Conservation (phyloP, 2,113 vertebrate species). For the Sylvilagus bachmani region DNA sequence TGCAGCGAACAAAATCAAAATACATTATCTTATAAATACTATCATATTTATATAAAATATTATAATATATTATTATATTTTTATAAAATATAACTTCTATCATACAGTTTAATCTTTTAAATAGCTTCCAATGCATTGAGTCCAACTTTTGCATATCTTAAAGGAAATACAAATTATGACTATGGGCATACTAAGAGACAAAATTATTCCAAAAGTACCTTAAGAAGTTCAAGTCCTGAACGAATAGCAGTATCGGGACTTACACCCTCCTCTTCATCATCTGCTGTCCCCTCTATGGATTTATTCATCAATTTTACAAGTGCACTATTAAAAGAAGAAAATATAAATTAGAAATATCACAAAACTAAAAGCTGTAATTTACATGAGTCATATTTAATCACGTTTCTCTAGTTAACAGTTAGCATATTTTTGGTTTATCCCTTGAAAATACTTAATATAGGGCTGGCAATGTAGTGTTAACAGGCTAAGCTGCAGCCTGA, state of each 20-base stretch:
- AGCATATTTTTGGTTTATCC: not conserved
- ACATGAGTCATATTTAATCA: slow-evolving; percentile 37
- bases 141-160: not conserved
- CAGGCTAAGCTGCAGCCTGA: too few relatives aligned
- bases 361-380: not conserved
- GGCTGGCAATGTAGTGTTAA: too few relatives aligned
- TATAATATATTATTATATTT: too few relatives aligned
- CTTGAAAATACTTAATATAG: not conserved
- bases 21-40: slow-evolving; percentile 14
- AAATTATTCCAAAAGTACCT: slow-evolving; percentile 89
- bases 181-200: slow-evolving; percentile 54
- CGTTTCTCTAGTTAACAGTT: not conserved
- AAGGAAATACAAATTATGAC: slow-evolving; percentile 37
- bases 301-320: slow-evolving; percentile 99
- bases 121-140: slow-evolving; percentile 27
- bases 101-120: slow-evolving; percentile 22
- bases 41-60: slow-evolving; percentile 48
- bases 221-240: slow-evolving; percentile 98
- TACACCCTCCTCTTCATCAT: slow-evolving; percentile 99
- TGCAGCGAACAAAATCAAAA: not conserved
- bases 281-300: slow-evolving; percentile 98
- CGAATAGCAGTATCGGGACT: slow-evolving; percentile 98
- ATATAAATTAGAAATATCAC: slow-evolving; percentile 45
- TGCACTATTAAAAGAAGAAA: slow-evolving; percentile 90
- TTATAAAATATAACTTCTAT: slow-evolving; percentile 34